Evolutionary conservation across 2,113 vertebrate species (phyloP), one percentile per base, ranked within the genome.

Genomic region (Microcebus griseorufus): DNA sequence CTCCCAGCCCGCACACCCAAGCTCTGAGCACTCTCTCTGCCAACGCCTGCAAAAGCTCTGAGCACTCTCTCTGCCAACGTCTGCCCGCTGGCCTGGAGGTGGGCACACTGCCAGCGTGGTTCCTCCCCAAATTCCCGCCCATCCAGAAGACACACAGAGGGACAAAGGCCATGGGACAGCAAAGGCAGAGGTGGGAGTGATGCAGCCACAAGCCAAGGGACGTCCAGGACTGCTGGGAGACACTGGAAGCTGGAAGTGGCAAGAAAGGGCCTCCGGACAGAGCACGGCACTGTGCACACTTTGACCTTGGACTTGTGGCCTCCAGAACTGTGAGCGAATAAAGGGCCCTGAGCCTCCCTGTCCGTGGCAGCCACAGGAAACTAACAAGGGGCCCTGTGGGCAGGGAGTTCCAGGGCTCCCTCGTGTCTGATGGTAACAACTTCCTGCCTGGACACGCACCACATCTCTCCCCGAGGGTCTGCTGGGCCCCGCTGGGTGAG

Each of bases 391-490:
- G 53, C 53, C 62, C 53, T 37, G 7, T 0, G 2, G 17, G 53
- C 32, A 17, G 65, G 60, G 39, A 39, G 37, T 37, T 62, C 53
- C 7, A 34, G n/a, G 70, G 73, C 20, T 32, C 34, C 13, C 18
- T 13, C 2, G 0, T 1, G 2, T 13, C 22, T 34, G 17, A n/a
- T 64, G n/a, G 0, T 1, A 25, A 58, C 25, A 14, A 2, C 22
- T 14, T 76, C 76, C 39, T 12, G 25, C 25, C 34, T 22, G 34
- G 17, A 29, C 45, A 32, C 5, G 4, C 23, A 23, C 22, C 60
- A 6, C 16, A 4, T 25, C 18, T 39, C 72, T 51, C 34, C 51
- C 60, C 1, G 1, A 2, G 37, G 5, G 34, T 34, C 11, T 5
- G 20, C 58, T 1, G 64, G 27, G 60, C 25, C 37, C 60, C 7